phyloP scores from a whole-genome alignment of 2,797 vertebrate genomes.

The Sylvia borin region DNA sequence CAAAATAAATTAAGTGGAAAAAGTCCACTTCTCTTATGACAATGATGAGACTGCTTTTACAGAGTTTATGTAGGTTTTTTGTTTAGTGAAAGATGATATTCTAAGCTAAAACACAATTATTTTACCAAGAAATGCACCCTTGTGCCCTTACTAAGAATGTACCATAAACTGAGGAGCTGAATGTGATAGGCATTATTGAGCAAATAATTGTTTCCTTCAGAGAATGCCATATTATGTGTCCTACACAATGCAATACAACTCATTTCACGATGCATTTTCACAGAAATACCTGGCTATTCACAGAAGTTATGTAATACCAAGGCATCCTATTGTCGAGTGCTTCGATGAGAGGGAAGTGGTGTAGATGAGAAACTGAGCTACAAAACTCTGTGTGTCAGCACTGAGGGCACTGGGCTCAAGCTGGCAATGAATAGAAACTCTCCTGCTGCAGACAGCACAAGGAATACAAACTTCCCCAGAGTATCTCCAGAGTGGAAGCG shows the following conservation, averaged over 20 bases:
- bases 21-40: not conserved
- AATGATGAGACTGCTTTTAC: not conserved
- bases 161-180: not conserved
- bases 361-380: not conserved
- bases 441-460: not conserved
- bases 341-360: not conserved
- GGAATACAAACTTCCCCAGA: not conserved
- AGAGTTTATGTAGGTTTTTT: not conserved
- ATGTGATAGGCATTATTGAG: not conserved
- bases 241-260: not conserved
- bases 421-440: not conserved
- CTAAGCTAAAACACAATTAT: constrained; percentile 29
- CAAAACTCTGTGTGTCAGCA: not conserved
- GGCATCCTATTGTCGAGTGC: not conserved
- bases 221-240: constrained; percentile 4
- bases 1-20: constrained; percentile 3
- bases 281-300: not conserved
- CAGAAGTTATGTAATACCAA: not conserved
- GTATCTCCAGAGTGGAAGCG: rapidly evolving
- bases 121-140: constrained; percentile 1
- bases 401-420: not conserved
- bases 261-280: not conserved
- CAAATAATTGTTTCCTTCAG: constrained; percentile 44
- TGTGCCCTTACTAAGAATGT: not conserved
- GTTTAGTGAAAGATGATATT: not conserved